Conservation (phyloP, 2,797 vertebrate species). For the Tauraco hartlaubi region DNA sequence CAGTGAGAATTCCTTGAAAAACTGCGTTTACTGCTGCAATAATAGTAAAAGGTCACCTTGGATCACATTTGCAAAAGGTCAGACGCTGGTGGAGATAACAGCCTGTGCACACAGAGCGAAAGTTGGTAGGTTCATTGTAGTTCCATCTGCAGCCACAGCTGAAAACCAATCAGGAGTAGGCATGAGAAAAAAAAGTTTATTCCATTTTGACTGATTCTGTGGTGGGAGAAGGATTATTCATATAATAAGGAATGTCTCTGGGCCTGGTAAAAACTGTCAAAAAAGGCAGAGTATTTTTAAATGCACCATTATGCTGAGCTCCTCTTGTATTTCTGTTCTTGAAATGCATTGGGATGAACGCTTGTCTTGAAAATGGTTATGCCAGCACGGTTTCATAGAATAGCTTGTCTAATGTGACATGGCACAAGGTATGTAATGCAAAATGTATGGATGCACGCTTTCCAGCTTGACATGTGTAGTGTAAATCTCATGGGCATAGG, state of each 20-base stretch:
- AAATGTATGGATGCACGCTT: neutral
- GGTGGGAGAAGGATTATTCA: neutral
- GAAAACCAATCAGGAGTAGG: neutral
- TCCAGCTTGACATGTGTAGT: neutral
- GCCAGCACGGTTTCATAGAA: neutral
- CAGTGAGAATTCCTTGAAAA: constrained; percentile 53
- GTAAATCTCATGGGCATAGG: neutral
- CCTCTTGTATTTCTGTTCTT: neutral
- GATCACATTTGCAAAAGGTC: constrained; percentile 68
- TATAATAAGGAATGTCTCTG: neutral
- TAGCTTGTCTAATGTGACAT: neutral
- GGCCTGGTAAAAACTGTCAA: neutral
- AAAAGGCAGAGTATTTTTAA: neutral
- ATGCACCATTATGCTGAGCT: neutral
- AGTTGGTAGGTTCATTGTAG: neutral
- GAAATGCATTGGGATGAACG: neutral
- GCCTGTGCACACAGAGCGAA: constrained; percentile 1
- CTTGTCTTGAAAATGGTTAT: neutral
- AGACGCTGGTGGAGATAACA: constrained; percentile 38
- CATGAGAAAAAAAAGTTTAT: neutral
- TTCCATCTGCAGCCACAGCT: neutral
- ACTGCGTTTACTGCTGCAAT: constrained; percentile 57
- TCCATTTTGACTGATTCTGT: neutral
- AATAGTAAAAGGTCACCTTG: constrained; percentile 63
- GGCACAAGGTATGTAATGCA: neutral